A percentile compares a stretch with the other conserved stretches of the same genome.
These are phyloP conservation scores for Anorthoa munda DNA, from an alignment of 2,888 invertebrate species.

Conservation along the genomic window DNA sequence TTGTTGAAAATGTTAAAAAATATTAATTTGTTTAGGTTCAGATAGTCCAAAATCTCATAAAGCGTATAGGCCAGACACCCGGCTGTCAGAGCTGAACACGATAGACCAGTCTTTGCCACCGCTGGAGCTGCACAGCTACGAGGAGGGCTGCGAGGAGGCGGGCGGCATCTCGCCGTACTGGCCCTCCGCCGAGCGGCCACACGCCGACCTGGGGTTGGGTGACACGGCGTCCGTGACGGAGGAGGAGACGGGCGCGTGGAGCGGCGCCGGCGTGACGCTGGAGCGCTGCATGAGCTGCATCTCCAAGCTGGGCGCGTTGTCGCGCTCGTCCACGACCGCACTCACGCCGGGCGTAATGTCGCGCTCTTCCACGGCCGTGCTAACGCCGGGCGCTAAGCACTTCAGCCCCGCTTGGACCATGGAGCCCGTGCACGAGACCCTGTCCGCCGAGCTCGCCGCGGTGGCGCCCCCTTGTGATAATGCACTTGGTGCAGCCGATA, in stretches of 20 bases:
- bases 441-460: constrained; percentile 36
- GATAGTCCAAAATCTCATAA: constrained; percentile 80
- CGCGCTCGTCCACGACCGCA: constrained; percentile 92
- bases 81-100: constrained; percentile 89
- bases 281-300: constrained; percentile 95
- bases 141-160: constrained; percentile 80
- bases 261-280: constrained; percentile 84
- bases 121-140: constrained; percentile 80
- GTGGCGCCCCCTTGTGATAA: constrained; percentile 49
- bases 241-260: constrained; percentile 77
- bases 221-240: constrained; percentile 83
- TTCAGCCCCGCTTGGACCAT: constrained; percentile 92
- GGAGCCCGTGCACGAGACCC: constrained; percentile 80
- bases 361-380: constrained; percentile 91
- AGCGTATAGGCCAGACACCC: constrained; percentile 86
- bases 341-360: constrained; percentile 91
- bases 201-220: constrained; percentile 85
- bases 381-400: constrained; percentile 87
- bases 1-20: not conserved
- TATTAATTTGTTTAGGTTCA: constrained; percentile 65
- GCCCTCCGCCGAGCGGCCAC: constrained; percentile 90
- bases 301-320: constrained; percentile 94
- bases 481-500: constrained; percentile 67
- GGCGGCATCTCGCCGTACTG: constrained; percentile 92
- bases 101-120: constrained; percentile 86